A percentile compares a stretch with the other conserved stretches of the same genome.
Conservation (phyloP, 92 coral and sea anemone species). For the Meandrina meandrites region DNA sequence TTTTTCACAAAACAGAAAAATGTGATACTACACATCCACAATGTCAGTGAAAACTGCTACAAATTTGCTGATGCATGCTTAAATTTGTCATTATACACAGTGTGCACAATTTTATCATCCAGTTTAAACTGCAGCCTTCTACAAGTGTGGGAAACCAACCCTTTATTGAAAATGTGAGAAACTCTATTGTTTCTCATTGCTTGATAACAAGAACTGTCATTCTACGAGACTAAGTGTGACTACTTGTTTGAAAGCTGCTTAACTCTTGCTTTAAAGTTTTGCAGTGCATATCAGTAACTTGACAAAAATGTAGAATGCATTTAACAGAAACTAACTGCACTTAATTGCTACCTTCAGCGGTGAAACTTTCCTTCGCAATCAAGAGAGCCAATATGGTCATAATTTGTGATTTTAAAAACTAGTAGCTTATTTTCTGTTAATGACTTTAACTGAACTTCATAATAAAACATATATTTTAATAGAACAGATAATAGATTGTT, state of each 20-base stretch:
- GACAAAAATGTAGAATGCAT: constrained; percentile 1
- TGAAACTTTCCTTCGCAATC: constrained; percentile 43
- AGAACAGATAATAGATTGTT: not conserved
- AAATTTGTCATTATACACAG: not conserved
- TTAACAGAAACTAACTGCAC: not conserved
- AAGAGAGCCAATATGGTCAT: not conserved
- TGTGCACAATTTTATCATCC: not conserved
- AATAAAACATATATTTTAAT: no score
- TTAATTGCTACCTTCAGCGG: constrained; percentile 19
- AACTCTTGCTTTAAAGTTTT: not conserved
- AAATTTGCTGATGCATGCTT: not conserved
- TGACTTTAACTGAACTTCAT: not conserved
- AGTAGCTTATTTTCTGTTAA: not conserved
- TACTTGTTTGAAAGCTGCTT: constrained; percentile 34
- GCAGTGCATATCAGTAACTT: not conserved
- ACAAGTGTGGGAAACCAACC: not conserved
- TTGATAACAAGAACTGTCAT: not conserved
- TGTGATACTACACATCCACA: no score
- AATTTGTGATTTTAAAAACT: not conserved
- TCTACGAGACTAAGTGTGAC: constrained; percentile 20
- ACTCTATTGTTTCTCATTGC: no score
- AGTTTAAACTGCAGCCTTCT: not conserved
- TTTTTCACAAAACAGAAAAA: no score
- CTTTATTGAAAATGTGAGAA: no score
- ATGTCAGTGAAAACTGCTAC: not conserved